phyloP scores from a whole-genome alignment of 2,888 invertebrate species.

The Ceriagrion tenellum region DNA sequence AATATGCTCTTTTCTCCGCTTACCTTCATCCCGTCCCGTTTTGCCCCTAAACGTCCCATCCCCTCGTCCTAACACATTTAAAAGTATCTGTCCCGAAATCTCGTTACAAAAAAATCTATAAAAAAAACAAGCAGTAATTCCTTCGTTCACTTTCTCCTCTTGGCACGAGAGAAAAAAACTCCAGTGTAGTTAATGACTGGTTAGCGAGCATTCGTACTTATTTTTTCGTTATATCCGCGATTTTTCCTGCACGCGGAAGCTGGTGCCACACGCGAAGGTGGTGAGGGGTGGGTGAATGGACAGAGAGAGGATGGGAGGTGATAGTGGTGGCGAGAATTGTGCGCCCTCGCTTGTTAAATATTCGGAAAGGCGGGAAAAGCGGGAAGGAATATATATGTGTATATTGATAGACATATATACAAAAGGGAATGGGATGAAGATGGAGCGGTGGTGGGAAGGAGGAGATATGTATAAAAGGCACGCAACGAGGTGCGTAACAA shows the following conservation, averaged over 20 bases:
- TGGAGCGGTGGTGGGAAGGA: not conserved
- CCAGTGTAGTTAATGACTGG: not conserved
- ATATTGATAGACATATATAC: too few relatives aligned
- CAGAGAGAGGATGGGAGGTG: not conserved
- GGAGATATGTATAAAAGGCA: not conserved
- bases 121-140: not conserved
- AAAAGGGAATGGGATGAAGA: not conserved
- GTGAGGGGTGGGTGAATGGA: not conserved
- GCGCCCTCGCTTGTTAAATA: not conserved
- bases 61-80: not conserved
- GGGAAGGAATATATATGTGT: not conserved
- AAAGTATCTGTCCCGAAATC: not conserved
- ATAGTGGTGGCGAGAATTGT: not conserved
- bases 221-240: not conserved
- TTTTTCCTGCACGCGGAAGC: not conserved
- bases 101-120: not conserved
- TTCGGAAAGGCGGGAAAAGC: not conserved
- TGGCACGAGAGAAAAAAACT: not conserved
- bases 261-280: not conserved
- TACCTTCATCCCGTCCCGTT: not conserved
- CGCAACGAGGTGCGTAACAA: slow-evolving; percentile 39
- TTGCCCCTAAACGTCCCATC: not conserved
- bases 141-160: not conserved
- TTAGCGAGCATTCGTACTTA: not conserved
- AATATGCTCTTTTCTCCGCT: not conserved